Percentiles rank a stretch among this genome's conserved stretches.
These are phyloP conservation scores for Lophius americanus DNA, from an alignment of 2,797 vertebrate genomes.

Conservation along the genomic window DNA sequence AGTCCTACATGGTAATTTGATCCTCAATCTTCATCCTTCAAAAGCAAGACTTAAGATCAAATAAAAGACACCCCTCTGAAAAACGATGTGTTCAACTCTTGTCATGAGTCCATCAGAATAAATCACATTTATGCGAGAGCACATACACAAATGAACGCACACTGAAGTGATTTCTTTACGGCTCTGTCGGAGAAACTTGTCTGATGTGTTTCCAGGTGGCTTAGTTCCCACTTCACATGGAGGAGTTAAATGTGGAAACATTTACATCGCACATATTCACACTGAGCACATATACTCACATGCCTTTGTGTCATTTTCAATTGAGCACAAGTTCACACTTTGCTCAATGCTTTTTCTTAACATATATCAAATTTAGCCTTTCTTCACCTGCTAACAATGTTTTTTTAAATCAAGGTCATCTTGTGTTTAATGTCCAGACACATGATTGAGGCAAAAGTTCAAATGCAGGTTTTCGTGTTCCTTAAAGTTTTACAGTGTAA, in stretches of 20 bases:
- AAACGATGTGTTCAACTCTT: not conserved
- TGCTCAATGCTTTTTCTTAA: not conserved
- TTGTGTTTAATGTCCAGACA: no score
- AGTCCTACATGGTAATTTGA: not conserved
- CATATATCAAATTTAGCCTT: not conserved
- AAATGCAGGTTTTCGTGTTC: no score
- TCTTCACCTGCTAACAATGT: no score
- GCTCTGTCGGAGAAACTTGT: conserved; percentile 4
- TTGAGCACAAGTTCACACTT: not conserved
- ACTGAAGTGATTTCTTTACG: conserved; percentile 20
- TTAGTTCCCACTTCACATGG: conserved; percentile 11
- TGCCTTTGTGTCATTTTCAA: not conserved
- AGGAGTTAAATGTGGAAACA: conserved; percentile 24
- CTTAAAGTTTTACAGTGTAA: no score
- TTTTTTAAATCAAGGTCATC: no score
- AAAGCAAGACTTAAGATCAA: not conserved
- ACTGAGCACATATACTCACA: not conserved
- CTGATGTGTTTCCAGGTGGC: conserved; percentile 37
- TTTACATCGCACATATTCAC: conserved; percentile 17
- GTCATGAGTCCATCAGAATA: no score
- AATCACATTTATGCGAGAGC: no score
- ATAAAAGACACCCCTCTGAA: no score
- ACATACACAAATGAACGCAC: conserved; percentile 8
- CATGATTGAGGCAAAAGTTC: no score
- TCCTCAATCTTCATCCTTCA: not conserved